Evolutionary conservation across 2,888 invertebrate species (phyloP), one percentile per base, ranked within the genome.

Genomic region (Leucoptera coffeella): DNA sequence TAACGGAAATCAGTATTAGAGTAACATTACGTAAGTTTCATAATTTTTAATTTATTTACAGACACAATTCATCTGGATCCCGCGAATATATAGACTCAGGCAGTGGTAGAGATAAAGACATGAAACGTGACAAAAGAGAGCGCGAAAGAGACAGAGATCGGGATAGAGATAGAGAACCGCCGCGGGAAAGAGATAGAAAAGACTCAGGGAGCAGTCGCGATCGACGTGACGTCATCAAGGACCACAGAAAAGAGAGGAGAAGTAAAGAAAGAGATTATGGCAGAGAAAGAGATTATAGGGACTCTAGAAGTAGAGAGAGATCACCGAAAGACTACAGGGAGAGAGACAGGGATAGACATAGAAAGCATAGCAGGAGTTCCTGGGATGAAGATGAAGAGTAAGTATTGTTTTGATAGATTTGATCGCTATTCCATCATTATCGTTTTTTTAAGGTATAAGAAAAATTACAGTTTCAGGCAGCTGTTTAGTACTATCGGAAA

Each of bases 301-400:
- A 59, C 34, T 54, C 61, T 13, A 40, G 64, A 38, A 41, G 72
- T 57, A 33, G 74, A 50, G 48, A 59, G 38, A 40, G 78, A 61
- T 37, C 73, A 62, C 45, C 59, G 45, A 47, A 64, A 53, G 57
- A 72, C 35, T 67, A 65, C 33, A 50, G 74, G 40, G 69, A 62
- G 28, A 65, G 59, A 35, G 65, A 65, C 19, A 46, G 58, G 22
- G 58, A 62, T 28, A 51, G 75, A 31, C 78, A 80, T 41, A 61
- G 79, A 45, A 73, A 78, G 45, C 60, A 73, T 40, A 62, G 74
- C 9, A 56, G 74, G 40, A 75, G 74, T 38, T 81, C 81, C 31
- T 82, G 82, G 40, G 82, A 82, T 32, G 81, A 81, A 33, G 82
- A 82, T 31, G 82, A 80, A 45, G 82, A 82, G 80, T 82, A 41